These are phyloP conservation scores for Vombatus ursinus DNA, from an alignment of 2,113 vertebrate genomes.

Conservation along the genomic window DNA sequence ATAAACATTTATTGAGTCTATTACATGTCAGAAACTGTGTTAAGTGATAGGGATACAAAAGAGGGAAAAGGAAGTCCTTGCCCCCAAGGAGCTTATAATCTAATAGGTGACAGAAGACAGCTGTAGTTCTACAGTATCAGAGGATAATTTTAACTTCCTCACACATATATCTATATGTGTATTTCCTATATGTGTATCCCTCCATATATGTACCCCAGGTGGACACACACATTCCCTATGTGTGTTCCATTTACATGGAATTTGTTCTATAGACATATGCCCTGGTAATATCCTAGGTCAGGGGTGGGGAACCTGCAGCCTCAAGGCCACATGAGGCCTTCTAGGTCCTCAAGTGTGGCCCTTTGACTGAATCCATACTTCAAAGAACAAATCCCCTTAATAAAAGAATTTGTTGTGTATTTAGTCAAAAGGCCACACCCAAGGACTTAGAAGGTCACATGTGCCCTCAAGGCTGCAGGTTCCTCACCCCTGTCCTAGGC, in stretches of 20 bases:
- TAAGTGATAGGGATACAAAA: not conserved
- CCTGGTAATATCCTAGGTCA: not conserved
- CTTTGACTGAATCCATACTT: too few relatives aligned
- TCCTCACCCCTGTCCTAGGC: not conserved
- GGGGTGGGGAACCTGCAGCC: too few relatives aligned
- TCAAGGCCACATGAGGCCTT: too few relatives aligned
- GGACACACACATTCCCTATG: too few relatives aligned
- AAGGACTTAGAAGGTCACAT: too few relatives aligned
- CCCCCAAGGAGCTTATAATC: not conserved
- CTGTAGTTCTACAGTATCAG: not conserved
- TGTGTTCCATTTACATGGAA: not conserved
- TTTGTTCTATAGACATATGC: not conserved
- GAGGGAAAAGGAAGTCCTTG: too few relatives aligned
- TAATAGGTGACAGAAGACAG: not conserved
- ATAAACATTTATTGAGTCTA: slow-evolving; percentile 4
- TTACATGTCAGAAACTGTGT: not conserved
- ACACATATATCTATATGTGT: not conserved
- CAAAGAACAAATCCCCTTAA: too few relatives aligned
- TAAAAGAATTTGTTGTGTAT: too few relatives aligned
- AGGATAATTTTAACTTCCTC: not conserved
- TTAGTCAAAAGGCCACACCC: too few relatives aligned
- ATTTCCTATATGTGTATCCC: not conserved
- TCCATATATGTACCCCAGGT: too few relatives aligned
- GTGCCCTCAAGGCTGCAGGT: too few relatives aligned
- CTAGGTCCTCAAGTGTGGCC: too few relatives aligned